phyloP scores from a whole-genome alignment of 2,888 invertebrate genomes.

The Dynastes hyllus region DNA sequence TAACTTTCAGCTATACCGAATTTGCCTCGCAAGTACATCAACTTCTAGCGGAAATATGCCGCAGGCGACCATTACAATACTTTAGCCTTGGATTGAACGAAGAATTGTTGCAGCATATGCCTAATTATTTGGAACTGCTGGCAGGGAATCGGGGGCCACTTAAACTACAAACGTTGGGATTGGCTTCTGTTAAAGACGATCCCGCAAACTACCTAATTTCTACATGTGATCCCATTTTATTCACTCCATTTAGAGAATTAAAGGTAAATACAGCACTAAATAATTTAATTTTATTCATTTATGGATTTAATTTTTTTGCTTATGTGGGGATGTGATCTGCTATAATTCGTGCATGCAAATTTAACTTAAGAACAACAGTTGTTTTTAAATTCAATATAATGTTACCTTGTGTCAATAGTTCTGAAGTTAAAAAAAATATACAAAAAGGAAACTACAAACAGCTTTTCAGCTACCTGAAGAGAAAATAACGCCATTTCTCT shows the following conservation, averaged over 20 bases:
- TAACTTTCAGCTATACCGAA: constrained; percentile 38
- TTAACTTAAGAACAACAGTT: too few relatives aligned
- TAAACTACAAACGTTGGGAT: constrained; percentile 77
- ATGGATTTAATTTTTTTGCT: too few relatives aligned
- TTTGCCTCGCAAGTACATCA: constrained; percentile 29
- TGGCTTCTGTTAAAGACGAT: constrained; percentile 84
- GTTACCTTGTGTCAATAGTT: too few relatives aligned
- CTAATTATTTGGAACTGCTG: constrained; percentile 64
- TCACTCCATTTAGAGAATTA: constrained; percentile 76
- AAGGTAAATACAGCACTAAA: constrained; percentile 67
- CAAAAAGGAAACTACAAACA: too few relatives aligned
- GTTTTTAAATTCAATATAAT: too few relatives aligned
- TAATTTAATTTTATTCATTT: too few relatives aligned
- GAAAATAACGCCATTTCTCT: too few relatives aligned
- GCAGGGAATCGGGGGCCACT: constrained; percentile 70
- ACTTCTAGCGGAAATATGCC: constrained; percentile 55
- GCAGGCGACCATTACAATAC: constrained; percentile 63
- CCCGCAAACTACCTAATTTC: constrained; percentile 78
- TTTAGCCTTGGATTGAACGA: constrained; percentile 70
- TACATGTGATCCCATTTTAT: constrained; percentile 74
- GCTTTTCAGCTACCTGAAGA: too few relatives aligned
- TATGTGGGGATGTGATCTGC: too few relatives aligned
- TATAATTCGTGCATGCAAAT: too few relatives aligned
- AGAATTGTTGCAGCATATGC: constrained; percentile 66
- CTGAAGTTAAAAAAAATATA: too few relatives aligned